Percentiles rank a stretch among this genome's conserved stretches.
These are phyloP conservation scores for Leiothrix lutea DNA, from an alignment of 2,113 vertebrate genomes.

Conservation along the genomic window DNA sequence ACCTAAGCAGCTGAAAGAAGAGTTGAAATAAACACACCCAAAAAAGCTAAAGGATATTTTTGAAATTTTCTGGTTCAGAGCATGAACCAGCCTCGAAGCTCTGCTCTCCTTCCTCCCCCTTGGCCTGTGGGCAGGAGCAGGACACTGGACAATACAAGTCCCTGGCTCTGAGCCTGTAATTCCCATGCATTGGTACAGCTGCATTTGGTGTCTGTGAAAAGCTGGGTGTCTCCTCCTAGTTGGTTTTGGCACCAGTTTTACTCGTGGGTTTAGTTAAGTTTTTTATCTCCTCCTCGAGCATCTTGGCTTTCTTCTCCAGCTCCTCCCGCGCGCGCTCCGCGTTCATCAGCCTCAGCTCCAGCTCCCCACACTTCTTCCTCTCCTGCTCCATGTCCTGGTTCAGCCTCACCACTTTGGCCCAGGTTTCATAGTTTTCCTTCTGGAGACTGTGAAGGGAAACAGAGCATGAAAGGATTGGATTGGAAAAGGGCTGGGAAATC, in stretches of 20 bases:
- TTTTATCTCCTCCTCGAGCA: constrained; percentile 80
- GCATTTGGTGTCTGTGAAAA: not conserved
- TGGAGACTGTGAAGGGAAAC: constrained; percentile 76
- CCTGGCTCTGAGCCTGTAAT: not conserved
- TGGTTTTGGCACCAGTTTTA: not conserved
- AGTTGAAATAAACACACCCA: not conserved
- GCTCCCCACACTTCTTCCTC: constrained; percentile 64
- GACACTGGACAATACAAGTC: not conserved
- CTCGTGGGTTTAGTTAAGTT: constrained; percentile 47
- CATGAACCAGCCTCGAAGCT: not conserved
- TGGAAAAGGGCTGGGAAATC: not conserved
- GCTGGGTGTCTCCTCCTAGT: not conserved
- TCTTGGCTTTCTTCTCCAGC: constrained; percentile 76
- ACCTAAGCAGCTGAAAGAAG: not conserved
- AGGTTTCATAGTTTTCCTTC: constrained; percentile 85
- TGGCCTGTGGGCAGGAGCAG: not conserved
- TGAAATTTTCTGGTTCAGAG: not conserved
- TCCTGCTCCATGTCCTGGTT: constrained; percentile 80
- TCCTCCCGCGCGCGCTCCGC: constrained; percentile 73
- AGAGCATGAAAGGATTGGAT: not conserved
- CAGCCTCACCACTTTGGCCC: constrained; percentile 81
- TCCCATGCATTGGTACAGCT: not conserved
- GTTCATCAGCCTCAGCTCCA: constrained; percentile 78
- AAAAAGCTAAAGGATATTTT: not conserved
- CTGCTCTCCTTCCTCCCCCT: not conserved